Conservation (phyloP, 2,888 invertebrate species). For the Sarcophaga rosellei region DNA sequence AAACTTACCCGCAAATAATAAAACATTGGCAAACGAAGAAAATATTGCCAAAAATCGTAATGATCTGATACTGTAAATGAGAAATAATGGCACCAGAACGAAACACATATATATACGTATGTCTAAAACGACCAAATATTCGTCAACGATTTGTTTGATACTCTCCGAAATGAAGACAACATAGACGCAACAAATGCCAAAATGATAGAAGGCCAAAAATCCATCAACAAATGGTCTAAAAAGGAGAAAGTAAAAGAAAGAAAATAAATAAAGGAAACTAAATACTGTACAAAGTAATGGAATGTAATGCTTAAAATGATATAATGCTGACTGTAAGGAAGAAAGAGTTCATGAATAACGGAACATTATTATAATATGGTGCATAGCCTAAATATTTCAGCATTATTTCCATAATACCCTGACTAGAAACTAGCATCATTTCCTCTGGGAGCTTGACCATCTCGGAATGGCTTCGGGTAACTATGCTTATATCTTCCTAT, state of each 20-base stretch:
- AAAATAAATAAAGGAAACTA: background rate
- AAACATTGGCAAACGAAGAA: constrained; percentile 94
- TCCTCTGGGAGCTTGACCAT: too few species aligned
- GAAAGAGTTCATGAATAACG: too few species aligned
- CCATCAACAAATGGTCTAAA: constrained; percentile 88
- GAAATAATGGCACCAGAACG: constrained; percentile 86
- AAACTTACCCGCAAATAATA: constrained; percentile 86
- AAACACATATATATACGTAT: constrained; percentile 82
- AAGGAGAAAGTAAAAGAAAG: constrained; percentile 1
- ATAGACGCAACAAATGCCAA: constrained; percentile 99
- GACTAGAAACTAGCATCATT: too few species aligned
- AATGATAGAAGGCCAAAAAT: constrained; percentile 93
- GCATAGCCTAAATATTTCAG: too few species aligned
- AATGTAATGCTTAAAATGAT: background rate
- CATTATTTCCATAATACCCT: too few species aligned
- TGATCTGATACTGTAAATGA: constrained; percentile 88
- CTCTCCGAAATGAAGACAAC: constrained; percentile 96
- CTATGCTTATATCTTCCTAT: too few species aligned
- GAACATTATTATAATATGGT: too few species aligned
- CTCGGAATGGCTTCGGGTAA: too few species aligned
- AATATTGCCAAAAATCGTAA: constrained; percentile 94
- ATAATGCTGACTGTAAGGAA: too few species aligned
- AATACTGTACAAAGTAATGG: background rate
- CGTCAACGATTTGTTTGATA: constrained; percentile 89
- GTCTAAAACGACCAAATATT: constrained; percentile 82